Evolutionary conservation across 1,140 invertebrate genomes (phyloP).

Genomic region (Musca domestica): DNA sequence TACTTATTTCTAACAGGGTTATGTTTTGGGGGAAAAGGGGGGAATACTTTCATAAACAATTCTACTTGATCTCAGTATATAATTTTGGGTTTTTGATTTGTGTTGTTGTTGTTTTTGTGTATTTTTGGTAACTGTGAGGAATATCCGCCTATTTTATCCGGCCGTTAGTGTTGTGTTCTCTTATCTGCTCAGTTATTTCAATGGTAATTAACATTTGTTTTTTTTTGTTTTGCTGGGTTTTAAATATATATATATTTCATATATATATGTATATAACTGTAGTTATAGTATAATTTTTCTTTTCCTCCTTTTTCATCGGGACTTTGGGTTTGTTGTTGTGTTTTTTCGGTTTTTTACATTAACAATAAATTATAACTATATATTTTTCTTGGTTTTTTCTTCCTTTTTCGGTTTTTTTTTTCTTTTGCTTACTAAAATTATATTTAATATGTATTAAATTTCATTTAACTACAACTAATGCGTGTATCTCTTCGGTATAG

Average conservation of each 20-base stretch:
- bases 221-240: not conserved
- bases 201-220: constrained; percentile 14
- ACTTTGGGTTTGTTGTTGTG: not conserved
- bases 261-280: not conserved
- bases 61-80: constrained; percentile 1
- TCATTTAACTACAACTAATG: constrained; percentile 23
- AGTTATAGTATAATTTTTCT: not conserved
- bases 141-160: not conserved
- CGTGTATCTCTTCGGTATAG: not conserved
- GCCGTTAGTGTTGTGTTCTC: not conserved
- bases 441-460: constrained; percentile 24
- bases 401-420: constrained; percentile 13
- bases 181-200: too few relatives aligned
- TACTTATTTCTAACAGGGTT: not conserved
- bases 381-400: constrained; percentile 15
- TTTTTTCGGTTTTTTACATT: constrained; percentile 26
- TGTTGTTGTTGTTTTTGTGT: too few relatives aligned
- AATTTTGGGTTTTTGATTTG: constrained; percentile 1
- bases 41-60: too few relatives aligned
- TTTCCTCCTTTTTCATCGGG: not conserved
- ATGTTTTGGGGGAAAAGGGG: not conserved
- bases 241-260: not conserved
- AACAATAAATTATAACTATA: constrained; percentile 38
- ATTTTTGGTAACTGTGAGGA: too few relatives aligned
- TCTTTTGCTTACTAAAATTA: constrained; percentile 4